Evolutionary conservation across 2,888 invertebrate genomes (phyloP).

Genomic region (Hartigia nigra): DNA sequence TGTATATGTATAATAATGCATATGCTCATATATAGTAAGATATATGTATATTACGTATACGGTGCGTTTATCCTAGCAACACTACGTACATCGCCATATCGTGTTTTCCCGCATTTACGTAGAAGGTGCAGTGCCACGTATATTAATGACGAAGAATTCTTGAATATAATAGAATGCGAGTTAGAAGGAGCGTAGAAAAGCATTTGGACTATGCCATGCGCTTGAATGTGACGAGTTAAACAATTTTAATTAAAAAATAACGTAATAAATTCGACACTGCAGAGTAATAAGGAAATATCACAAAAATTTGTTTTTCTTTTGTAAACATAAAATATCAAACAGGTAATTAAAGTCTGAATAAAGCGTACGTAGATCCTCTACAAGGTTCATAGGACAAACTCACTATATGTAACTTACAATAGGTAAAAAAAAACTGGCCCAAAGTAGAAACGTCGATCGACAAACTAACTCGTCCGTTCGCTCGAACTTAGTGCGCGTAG

Average conservation of each 20-base stretch:
- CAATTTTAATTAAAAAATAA: not conserved
- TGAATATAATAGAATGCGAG: not conserved
- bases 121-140: not conserved
- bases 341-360: not conserved
- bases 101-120: not conserved
- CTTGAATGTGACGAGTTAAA: not conserved
- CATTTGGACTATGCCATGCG: not conserved
- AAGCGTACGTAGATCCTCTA: not conserved
- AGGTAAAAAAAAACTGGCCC: slow-evolving; percentile 31
- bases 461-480: slow-evolving; percentile 27
- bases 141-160: not conserved
- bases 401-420: not conserved
- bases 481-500: slow-evolving; percentile 15
- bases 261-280: not conserved
- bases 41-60: slow-evolving; percentile 8
- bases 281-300: not conserved
- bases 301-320: not conserved
- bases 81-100: not conserved
- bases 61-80: not conserved
- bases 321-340: not conserved
- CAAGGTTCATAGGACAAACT: not conserved
- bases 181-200: not conserved
- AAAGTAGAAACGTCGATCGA: slow-evolving; percentile 25
- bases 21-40: slow-evolving; percentile 27
- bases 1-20: slow-evolving; percentile 22